These are phyloP conservation scores for Tenthredo distinguenda DNA, from an alignment of 2,888 invertebrate species.

Conservation along the genomic window DNA sequence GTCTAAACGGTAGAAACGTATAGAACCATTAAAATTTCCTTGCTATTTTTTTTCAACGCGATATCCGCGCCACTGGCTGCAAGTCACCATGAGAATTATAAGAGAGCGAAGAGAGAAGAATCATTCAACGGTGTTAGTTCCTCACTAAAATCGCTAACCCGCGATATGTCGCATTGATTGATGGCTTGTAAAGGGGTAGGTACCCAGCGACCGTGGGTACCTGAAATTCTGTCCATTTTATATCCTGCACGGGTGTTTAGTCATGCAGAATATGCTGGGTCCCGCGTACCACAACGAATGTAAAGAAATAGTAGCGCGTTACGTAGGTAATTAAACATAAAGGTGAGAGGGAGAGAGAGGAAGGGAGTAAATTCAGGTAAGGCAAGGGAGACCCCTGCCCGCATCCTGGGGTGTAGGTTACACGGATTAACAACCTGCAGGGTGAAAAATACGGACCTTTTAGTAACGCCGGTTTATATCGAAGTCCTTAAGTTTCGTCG, in stretches of 20 bases:
- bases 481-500: background rate
- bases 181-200: slow-evolving; percentile 74
- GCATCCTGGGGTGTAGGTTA: slow-evolving; percentile 16
- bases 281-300: slow-evolving; percentile 45
- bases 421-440: slow-evolving; percentile 43
- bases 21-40: slow-evolving; percentile 71
- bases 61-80: slow-evolving; percentile 59
- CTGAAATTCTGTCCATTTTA: slow-evolving; percentile 34
- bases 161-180: slow-evolving; percentile 69
- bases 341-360: background rate
- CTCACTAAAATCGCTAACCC: slow-evolving; percentile 56
- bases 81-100: slow-evolving; percentile 69
- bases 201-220: background rate
- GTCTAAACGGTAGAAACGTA: slow-evolving; percentile 71
- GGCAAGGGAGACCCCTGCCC: background rate
- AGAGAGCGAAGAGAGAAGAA: slow-evolving; percentile 53
- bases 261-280: slow-evolving; percentile 69
- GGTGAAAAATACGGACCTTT: background rate
- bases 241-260: slow-evolving; percentile 64
- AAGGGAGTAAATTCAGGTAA: background rate
- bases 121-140: slow-evolving; percentile 64
- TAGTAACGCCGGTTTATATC: background rate
- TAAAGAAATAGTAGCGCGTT: slow-evolving; percentile 46
- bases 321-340: slow-evolving; percentile 32
- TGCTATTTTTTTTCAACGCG: slow-evolving; percentile 59